Base-by-base conservation (phyloP, 2,888 invertebrate genomes). In the Drosophila monieri region DNA sequence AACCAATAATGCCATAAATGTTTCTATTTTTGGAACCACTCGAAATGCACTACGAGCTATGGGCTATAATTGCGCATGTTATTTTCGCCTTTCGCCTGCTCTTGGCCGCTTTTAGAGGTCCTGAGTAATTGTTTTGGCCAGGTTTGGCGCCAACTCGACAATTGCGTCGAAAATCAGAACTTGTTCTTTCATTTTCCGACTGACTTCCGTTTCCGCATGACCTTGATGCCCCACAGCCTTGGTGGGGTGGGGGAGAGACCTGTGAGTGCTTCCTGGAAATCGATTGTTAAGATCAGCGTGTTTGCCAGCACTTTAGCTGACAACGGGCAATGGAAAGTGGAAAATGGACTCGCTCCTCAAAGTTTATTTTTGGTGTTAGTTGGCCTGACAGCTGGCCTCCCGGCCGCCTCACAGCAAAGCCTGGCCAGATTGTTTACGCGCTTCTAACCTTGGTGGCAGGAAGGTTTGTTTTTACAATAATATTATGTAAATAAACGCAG, bases 401-500 rank as follows among this genome's bases (percentile, higher is more conserved):
- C 14, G 8, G 15, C 23, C n/a, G n/a, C 10, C 49, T 35, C 32
- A n/a, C 25, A 18, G 18, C 6, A 32, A 4, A 3, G 4, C 21
- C 4, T 0, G 21, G 21, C 60, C 51, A 2, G 30, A 60, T 73
- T 86, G 70, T 53, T 64, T 75, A 64, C 74, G 67, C 39, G 53
- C 18, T 6, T 44, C 18, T 54, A 66, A 41, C 53, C 44, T 66
- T 71, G 73, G 54, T 35, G 18, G 25, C 37, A 41, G 18, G 25
- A 30, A 27, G 14, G 62, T 57, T 64, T 72, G 43, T 57, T 70
- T 56, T 58, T 56, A 39, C 64, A 56, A 47, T 32, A 61, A 35
- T 47, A 55, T 84, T 70, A 65, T 73, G 57, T 73, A 78, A 72
- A 77, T 69, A 80, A 59, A 56, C 57, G 43, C 55, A 51, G 47